These are phyloP conservation scores for Sminthopsis crassicaudata DNA, from an alignment of 2,113 vertebrate species.

Conservation along the genomic window DNA sequence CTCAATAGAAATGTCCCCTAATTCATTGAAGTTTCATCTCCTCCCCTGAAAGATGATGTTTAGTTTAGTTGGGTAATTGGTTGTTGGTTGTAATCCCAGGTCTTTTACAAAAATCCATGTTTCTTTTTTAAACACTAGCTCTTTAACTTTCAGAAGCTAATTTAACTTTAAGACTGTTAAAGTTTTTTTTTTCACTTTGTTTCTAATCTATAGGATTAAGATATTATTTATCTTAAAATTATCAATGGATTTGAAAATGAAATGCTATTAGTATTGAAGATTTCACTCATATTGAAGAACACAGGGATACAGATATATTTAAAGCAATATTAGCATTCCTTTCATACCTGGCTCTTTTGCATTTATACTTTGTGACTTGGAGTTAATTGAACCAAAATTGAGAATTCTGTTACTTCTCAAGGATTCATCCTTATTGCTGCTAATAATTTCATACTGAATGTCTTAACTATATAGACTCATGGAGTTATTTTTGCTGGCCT, in stretches of 20 bases:
- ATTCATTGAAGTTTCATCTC: no score
- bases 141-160: not conserved
- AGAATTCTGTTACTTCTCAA: not conserved
- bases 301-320: not conserved
- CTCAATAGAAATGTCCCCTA: no score
- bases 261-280: not conserved
- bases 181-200: not conserved
- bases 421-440: not conserved
- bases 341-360: not conserved
- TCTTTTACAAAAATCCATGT: not conserved
- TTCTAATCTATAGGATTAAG: not conserved
- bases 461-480: not conserved
- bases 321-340: not conserved
- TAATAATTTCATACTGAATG: not conserved
- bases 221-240: not conserved
- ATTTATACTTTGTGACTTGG: not conserved
- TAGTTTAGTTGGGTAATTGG: no score
- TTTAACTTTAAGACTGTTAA: not conserved
- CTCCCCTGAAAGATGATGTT: no score
- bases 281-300: not conserved
- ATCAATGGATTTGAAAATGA: not conserved
- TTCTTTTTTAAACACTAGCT: not conserved
- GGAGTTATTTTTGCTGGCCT: not conserved
- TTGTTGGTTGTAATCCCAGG: no score
- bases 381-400: not conserved